Evolutionary conservation across 2,888 invertebrate species (phyloP).

Genomic region (Aradus depressus): DNA sequence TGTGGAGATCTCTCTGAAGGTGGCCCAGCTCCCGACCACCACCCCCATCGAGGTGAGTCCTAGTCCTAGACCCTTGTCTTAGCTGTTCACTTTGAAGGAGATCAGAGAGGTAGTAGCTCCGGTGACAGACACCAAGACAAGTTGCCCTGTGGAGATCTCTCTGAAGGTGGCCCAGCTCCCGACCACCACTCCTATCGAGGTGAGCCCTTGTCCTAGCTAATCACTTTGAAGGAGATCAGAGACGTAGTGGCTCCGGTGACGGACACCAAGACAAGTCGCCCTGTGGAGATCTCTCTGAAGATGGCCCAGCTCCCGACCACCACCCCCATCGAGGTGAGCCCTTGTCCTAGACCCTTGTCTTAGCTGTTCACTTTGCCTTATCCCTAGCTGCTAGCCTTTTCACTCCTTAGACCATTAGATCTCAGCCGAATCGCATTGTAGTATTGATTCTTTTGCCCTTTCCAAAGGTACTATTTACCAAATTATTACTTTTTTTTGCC

Average conservation of each 20-base stretch:
- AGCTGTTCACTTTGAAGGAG: too few species aligned
- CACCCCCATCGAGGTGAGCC: constrained; percentile 62
- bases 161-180: constrained; percentile 89
- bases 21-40: constrained; percentile 87
- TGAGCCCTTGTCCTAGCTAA: too few species aligned
- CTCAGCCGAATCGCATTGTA: too few species aligned
- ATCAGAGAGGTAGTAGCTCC: constrained; percentile 55
- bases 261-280: constrained; percentile 48
- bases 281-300: constrained; percentile 82
- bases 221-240: too few species aligned
- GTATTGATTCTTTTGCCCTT: too few species aligned
- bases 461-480: too few species aligned
- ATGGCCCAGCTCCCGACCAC: constrained; percentile 90
- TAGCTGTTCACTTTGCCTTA: too few species aligned
- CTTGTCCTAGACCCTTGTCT: too few species aligned
- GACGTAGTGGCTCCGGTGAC: constrained; percentile 43
- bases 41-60: constrained; percentile 68
- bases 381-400: too few species aligned
- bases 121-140: constrained; percentile 41
- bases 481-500: too few species aligned
- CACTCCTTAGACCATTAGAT: too few species aligned
- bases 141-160: constrained; percentile 72
- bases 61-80: too few species aligned
- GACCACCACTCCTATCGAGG: constrained; percentile 79
- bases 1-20: constrained; percentile 81